Base-by-base conservation (phyloP, 2,113 vertebrate genomes). In the Octodon degus region DNA sequence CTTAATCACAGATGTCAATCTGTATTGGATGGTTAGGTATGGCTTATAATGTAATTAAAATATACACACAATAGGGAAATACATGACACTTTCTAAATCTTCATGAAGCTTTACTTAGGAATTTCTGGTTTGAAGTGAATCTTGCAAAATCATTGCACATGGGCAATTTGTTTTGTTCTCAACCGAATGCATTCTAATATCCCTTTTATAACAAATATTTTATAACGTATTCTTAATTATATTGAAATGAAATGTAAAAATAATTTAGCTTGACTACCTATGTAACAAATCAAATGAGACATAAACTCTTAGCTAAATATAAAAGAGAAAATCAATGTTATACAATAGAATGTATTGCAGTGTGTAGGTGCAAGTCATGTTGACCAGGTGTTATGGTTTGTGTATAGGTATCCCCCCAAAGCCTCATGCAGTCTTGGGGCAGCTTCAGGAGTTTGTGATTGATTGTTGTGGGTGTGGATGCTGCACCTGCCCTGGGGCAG, bases 1-100 rank as follows among this genome's bases (percentile, higher is more conserved):
- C 62, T 67, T 85, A 81, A 89, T 92, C 10, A 86, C 30, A 27
- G 37, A 70, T 95, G 79, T 47, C 55, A 85, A 47, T 90, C 82
- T 91, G 47, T 2, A 95, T 87, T 90, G 92, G n/a, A 94, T 86
- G 70, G 94, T 88, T 97, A 94, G 94, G 72, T 79, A 88, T 87
- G 70, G 58, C 47, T 95, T 93, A 92, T 65, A 96, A 94, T 65
- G 37, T 22, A 96, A 87, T 84, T 81, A 95, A 96, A 93, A 95
- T 43, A 19, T 7, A 97, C 96, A 92, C 5, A 82, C 47, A 92
- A 43, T 58, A 70, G n/a, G 16, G 34, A 92, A 91, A 67, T 63
- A 84, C 7, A 91, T 47, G 62, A 87, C 76, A 11, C 24, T 87
- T 93, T 27, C 63, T 90, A 96, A 86, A 82, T 68, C 27, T 90